Conservation (phyloP, 1,140 invertebrate species). For the Drosophila tani region DNA sequence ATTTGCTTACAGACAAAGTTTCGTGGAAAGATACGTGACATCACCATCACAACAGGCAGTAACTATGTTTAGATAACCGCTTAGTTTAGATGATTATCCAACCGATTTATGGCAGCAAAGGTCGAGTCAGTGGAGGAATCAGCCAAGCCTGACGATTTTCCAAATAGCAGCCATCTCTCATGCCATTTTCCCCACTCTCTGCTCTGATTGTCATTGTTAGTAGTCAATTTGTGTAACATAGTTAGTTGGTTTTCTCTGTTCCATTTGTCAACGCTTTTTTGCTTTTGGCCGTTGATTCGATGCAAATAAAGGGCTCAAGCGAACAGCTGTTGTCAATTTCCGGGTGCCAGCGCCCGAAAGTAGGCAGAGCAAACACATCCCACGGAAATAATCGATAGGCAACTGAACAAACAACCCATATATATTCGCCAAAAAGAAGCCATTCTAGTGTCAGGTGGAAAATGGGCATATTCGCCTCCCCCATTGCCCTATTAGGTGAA, state of each 20-base stretch:
- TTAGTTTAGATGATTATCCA: constrained; percentile 46
- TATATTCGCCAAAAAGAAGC: constrained; percentile 32
- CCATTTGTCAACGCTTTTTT: constrained; percentile 19
- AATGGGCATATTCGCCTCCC: neutral
- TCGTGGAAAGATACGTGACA: constrained; percentile 45
- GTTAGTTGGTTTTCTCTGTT: constrained; percentile 32
- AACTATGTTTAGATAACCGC: constrained; percentile 31
- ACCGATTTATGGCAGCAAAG: constrained; percentile 40
- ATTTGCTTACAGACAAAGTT: constrained; percentile 25
- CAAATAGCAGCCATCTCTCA: neutral
- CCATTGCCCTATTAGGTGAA: constrained; percentile 19
- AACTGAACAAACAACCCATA: constrained; percentile 42
- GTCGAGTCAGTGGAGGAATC: constrained; percentile 22
- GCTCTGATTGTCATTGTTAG: constrained; percentile 68
- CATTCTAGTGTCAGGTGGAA: constrained; percentile 32
- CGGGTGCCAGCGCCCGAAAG: constrained; percentile 39
- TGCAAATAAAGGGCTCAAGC: constrained; percentile 44
- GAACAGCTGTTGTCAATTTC: constrained; percentile 37
- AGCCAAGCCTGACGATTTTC: constrained; percentile 60
- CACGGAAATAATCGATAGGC: constrained; percentile 37
- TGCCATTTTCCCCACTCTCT: constrained; percentile 28
- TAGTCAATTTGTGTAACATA: constrained; percentile 71
- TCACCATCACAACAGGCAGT: constrained; percentile 13
- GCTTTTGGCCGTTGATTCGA: constrained; percentile 42
- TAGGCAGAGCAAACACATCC: constrained; percentile 36